phyloP scores from a whole-genome alignment of 2,113 vertebrate genomes.

The Heterocephalus glaber region DNA sequence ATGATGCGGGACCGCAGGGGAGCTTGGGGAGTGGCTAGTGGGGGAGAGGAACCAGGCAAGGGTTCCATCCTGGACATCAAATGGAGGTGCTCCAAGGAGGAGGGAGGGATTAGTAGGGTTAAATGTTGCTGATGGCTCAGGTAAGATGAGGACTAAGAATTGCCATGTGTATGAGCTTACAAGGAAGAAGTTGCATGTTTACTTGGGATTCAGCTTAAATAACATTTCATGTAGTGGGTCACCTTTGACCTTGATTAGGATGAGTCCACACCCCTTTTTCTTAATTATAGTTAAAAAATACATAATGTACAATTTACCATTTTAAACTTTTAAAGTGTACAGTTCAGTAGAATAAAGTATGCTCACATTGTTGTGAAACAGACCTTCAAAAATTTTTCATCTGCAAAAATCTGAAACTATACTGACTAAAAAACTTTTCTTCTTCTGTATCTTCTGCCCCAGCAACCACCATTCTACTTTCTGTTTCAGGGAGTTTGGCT shows the following conservation, averaged over 20 bases:
- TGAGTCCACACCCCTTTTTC: neutral
- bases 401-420: neutral
- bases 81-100: neutral
- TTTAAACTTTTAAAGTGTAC: neutral
- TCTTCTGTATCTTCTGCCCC: neutral
- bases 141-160: neutral
- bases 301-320: neutral
- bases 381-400: neutral
- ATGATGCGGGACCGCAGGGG: neutral
- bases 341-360: neutral
- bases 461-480: neutral
- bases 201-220: neutral
- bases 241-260: neutral
- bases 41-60: neutral
- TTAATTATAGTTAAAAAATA: neutral
- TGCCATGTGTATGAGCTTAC: neutral
- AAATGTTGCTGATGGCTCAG: neutral
- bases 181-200: neutral
- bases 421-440: neutral
- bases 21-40: neutral
- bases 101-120: neutral
- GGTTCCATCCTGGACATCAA: neutral
- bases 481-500: neutral
- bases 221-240: neutral
- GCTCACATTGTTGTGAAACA: constrained; percentile 15